Evolutionary conservation across 1,140 invertebrate genomes (phyloP).

Genomic region (Vanessa atalanta): DNA sequence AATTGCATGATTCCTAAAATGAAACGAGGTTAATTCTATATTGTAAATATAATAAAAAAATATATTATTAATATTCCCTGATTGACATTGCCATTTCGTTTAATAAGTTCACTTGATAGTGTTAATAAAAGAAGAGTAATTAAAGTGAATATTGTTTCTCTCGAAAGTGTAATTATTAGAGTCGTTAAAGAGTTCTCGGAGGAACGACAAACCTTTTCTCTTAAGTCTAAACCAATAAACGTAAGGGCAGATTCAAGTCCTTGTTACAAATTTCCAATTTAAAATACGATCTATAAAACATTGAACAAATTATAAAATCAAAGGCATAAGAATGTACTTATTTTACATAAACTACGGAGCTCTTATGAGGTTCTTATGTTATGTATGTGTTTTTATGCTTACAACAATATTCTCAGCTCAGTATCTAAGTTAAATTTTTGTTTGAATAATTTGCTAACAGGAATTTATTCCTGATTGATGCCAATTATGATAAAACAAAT

Average conservation of each 20-base stretch:
- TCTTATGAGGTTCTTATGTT: no score
- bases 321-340: not conserved
- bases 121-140: slow-evolving; percentile 15
- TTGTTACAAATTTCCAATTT: not conserved
- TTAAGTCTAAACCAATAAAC: slow-evolving; percentile 15
- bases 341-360: not conserved
- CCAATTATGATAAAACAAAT: no score
- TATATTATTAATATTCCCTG: no score
- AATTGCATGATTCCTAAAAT: no score
- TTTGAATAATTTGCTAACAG: no score
- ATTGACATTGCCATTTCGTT: not conserved
- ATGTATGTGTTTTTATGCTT: no score
- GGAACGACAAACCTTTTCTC: slow-evolving; percentile 5
- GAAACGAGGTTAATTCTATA: no score
- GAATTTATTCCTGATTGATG: no score
- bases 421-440: no score
- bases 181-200: slow-evolving; percentile 16
- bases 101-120: slow-evolving; percentile 13
- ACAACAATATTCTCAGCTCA: no score
- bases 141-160: slow-evolving; percentile 21
- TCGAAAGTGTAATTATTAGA: slow-evolving; percentile 28
- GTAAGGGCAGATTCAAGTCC: slow-evolving; percentile 22
- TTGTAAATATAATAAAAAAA: no score
- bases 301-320: not conserved
- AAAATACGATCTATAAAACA: not conserved